Base-by-base conservation (phyloP, 2,888 invertebrate species). In the Globia sparganii region DNA sequence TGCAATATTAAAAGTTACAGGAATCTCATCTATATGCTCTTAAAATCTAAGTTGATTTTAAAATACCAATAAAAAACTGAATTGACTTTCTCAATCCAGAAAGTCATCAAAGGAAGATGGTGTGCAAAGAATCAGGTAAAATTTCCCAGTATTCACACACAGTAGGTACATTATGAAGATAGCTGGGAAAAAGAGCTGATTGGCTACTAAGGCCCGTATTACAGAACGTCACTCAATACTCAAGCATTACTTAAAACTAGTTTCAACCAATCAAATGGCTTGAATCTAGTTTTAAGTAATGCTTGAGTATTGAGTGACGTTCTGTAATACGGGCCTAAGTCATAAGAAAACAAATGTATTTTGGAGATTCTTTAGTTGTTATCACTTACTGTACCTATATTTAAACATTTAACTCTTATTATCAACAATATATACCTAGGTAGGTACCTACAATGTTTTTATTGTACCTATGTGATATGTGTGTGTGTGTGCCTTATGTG, bases 391-490 rank as follows among this genome's bases (percentile, higher is more conserved):
- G 28, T 46, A n/a, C n/a, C n/a, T n/a, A 1, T 43, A 70, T 59
- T 71, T 46, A 46, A 71, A 37, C 2, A 46, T 18, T 72, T 28
- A 11, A 15, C 11, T 59, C n/a, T 31, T 43, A 46, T 25, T 37
- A 74, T 25, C 59, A 49, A 28, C 18, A 37, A 21, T 53, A 34
- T 40, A n/a, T n/a, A n/a, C n/a, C n/a, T n/a, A n/a, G n/a, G n/a
- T n/a, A n/a, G n/a, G n/a, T n/a, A n/a, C 5, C n/a, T 73, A 59
- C 15, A 37, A 43, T 46, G 37, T 74, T 49, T 18, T 28, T 37
- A 46, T 46, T 37, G 21, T 25, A n/a, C n/a, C n/a, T n/a, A 37
- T 46, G 28, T 59, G 59, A 73, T 74, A 73, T 28, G 6, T 37
- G 8, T 37, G 34, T 34, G 34, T 34, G 37, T 37, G 15, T 21